A percentile compares a stretch with the other conserved stretches of the same genome.
These are phyloP conservation scores for Habrosyne pyritoides DNA, from an alignment of 2,888 invertebrate genomes.

Conservation along the genomic window DNA sequence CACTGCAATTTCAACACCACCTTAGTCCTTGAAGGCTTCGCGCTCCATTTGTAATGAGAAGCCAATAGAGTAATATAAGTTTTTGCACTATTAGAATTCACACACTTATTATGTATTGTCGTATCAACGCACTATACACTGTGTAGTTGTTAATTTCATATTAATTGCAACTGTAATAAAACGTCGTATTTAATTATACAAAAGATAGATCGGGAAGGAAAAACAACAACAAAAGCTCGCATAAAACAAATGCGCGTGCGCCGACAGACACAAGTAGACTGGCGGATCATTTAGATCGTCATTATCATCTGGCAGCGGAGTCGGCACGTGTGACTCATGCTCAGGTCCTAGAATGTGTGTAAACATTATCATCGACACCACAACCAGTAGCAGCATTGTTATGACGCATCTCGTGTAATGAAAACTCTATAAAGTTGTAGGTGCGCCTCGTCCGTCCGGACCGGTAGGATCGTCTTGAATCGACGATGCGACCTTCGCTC, in stretches of 20 bases:
- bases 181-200: conserved; percentile 8
- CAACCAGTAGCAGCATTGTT: conserved; percentile 46
- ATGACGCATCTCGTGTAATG: conserved; percentile 65
- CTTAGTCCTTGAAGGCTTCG: conserved; percentile 49
- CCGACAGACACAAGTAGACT: conserved; percentile 56
- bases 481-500: conserved; percentile 34
- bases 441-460: conserved; percentile 45
- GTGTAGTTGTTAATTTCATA: conserved; percentile 15
- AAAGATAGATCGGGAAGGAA: conserved; percentile 22
- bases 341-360: conserved; percentile 66
- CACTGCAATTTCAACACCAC: conserved; percentile 39
- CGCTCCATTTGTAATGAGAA: conserved; percentile 59
- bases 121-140: conserved; percentile 9
- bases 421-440: conserved; percentile 55
- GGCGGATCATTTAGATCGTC: conserved; percentile 52
- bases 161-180: conserved; percentile 23
- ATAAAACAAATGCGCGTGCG: conserved; percentile 44
- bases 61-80: conserved; percentile 48
- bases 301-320: conserved; percentile 67
- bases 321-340: conserved; percentile 65
- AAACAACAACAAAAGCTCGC: conserved; percentile 26
- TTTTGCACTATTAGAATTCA: conserved; percentile 47
- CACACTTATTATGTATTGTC: conserved; percentile 38
- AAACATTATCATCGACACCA: conserved; percentile 54
- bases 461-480: conserved; percentile 44